Base-by-base conservation (phyloP, 2,888 invertebrate genomes). In the Temnothorax ravouxi region DNA sequence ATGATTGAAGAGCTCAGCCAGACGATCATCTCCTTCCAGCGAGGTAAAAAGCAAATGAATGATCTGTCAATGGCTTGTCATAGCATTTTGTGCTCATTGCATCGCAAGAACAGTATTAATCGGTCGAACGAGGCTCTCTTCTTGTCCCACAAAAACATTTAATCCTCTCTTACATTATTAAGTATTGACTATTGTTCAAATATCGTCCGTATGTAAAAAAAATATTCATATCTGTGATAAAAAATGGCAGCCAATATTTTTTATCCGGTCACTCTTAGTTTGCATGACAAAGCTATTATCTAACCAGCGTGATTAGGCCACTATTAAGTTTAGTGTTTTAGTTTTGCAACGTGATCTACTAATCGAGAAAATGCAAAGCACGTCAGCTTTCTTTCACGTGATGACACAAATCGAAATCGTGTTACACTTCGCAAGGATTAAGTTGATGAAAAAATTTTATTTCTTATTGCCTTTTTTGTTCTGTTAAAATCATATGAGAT, bases 1-100 rank as follows among this genome's bases (percentile, higher is more conserved):
- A 98, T 99, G 97, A 99, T 99, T 95, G 99, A 99, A 96, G 99
- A 99, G 96, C 97, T 99, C 96, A 99, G 98, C 96, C 98, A 99
- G 96, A 99, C 99, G 95, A 98, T 99, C 95, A 99, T 99, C 96
- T 99, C 99, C 95, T 99, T 99, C 97, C 99, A 99, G 97, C 97
- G 99, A 98, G 99, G 99, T 99, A 98, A 97, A 96, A 41, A 95
- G 89, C 38, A 38, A 62, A 67, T 66, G 54, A 88, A 91, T 87
- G 90, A 91, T 87, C 88, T 92, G 93, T 92, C 92, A 93, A 83
- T 83, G 84, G 88, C 90, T 90, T 90, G 86, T 25, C 54, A 86
- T 86, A 90, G 92, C 92, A 92, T 92, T 86, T 69, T 79, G 85
- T 91, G 91, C 86, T 91, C 90, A 88, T 54, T 90, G 91, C 92